phyloP scores from a whole-genome alignment of 2,888 invertebrate species.

The Notocelia uddmanniana region DNA sequence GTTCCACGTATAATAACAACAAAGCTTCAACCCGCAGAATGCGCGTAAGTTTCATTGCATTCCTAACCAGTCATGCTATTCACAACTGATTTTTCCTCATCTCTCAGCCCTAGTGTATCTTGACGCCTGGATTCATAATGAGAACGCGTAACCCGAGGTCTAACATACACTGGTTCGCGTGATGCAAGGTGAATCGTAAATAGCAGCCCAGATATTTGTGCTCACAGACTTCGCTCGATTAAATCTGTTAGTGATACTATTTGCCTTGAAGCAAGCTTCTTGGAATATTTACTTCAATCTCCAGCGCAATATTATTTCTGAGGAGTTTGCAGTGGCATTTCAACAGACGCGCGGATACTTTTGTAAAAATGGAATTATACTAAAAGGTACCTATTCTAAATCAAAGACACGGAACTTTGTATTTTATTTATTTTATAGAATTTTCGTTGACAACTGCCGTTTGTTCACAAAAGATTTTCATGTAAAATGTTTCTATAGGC shows the following conservation, averaged over 20 bases:
- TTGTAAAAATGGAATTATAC: slow-evolving; percentile 5
- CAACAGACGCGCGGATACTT: not conserved
- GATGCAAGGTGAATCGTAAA: not conserved
- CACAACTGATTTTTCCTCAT: not conserved
- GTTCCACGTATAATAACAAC: slow-evolving; percentile 12
- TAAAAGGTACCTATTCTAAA: not conserved
- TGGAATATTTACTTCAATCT: slow-evolving; percentile 24
- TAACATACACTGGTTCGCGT: not conserved
- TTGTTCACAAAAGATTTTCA: too few relatives aligned
- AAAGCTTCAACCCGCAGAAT: slow-evolving; percentile 16
- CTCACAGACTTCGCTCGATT: slow-evolving; percentile 22
- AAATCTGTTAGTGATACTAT: slow-evolving; percentile 32
- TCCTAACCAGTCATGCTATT: slow-evolving; percentile 13
- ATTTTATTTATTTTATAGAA: not conserved
- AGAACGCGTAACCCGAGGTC: not conserved
- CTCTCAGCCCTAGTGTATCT: not conserved
- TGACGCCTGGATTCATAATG: not conserved
- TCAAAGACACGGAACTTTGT: not conserved
- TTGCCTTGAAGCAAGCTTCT: slow-evolving; percentile 17
- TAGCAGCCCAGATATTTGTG: slow-evolving; percentile 11
- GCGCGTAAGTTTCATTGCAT: slow-evolving; percentile 34
- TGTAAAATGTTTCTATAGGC: too few relatives aligned
- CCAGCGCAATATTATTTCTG: slow-evolving; percentile 21
- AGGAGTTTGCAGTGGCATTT: slow-evolving; percentile 2
- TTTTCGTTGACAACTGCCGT: too few relatives aligned